These are phyloP conservation scores for Cephus sareptanus DNA, from an alignment of 2,888 invertebrate genomes.

Conservation along the genomic window DNA sequence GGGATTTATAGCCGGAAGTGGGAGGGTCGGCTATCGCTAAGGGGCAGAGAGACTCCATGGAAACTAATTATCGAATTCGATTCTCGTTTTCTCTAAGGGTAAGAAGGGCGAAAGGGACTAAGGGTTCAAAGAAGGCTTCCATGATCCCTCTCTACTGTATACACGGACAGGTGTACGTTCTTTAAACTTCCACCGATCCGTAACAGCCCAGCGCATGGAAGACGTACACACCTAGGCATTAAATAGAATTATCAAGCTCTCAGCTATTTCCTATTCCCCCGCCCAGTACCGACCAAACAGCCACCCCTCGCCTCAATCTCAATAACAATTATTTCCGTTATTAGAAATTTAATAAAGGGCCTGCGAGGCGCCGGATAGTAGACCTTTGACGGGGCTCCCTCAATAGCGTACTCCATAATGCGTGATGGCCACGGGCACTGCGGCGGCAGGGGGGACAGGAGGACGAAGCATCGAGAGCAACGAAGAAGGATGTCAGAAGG, in stretches of 20 bases:
- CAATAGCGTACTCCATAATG: constrained; percentile 26
- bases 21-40: constrained; percentile 3
- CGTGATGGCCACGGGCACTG: constrained; percentile 16
- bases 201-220: not conserved
- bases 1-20: constrained; percentile 23
- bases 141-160: not conserved
- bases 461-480: not conserved
- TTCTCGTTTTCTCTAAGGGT: constrained; percentile 4
- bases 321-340: constrained; percentile 62
- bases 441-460: not conserved
- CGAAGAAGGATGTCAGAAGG: not conserved
- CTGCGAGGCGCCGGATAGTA: constrained; percentile 15
- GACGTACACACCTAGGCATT: not conserved
- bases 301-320: constrained; percentile 35
- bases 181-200: not conserved
- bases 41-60: not conserved
- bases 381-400: constrained; percentile 28
- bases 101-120: constrained; percentile 1
- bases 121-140: not conserved
- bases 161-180: not conserved
- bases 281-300: not conserved
- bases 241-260: constrained; percentile 10
- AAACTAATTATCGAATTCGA: constrained; percentile 15
- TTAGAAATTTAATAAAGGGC: constrained; percentile 62
- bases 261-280: constrained; percentile 11